Base-by-base conservation (phyloP, 1,140 invertebrate genomes). In the Zaprionus africanus region DNA sequence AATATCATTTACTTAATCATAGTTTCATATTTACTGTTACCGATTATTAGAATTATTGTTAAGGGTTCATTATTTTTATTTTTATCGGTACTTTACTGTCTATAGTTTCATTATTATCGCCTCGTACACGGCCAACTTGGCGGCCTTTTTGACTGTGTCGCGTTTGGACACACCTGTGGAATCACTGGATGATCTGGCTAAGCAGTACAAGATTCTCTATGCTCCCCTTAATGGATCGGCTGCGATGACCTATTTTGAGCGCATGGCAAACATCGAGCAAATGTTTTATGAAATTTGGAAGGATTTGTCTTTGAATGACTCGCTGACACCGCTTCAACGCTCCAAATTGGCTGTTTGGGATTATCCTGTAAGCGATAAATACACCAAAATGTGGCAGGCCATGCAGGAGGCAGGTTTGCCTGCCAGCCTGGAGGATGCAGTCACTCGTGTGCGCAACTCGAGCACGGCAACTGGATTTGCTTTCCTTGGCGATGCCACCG, bases 241-340 rank as follows among this genome's bases (percentile, higher is more conserved):
- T 0, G 97, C 97, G 0, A 97, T 98, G 94, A 97, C 96, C 0
- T 99, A 99, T 92, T 99, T 99, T 91, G 94, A 98, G 85, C 94
- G 98, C 58, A 99, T 99, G 98, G 97, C 98, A 5, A 95, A 98
- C 78, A 99, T 99, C 75, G 99, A 99, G 93, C 95, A 96, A 62
- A 95, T 95, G 78, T 99, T 99, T 93, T 99, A 99, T 92, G 97
- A 98, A 82, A 99, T 99, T 78, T 99, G 98, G 98, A 99, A 99
- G 91, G 97, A 99, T 73, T 98, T 99, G 96, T 98, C 97, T 36
- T 93, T 99, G 11, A 98, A 99, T 84, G 98, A 99, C 92, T 98
- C 96, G 64, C 92, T 99, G 17, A 96, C 95, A 12, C 97, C 98
- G 43, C 95, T 98, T 0, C 98, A 99, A 90, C 93, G 98, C 57